Base-by-base conservation (phyloP, 2,797 vertebrate genomes). In the Cyclopterus lumpus region DNA sequence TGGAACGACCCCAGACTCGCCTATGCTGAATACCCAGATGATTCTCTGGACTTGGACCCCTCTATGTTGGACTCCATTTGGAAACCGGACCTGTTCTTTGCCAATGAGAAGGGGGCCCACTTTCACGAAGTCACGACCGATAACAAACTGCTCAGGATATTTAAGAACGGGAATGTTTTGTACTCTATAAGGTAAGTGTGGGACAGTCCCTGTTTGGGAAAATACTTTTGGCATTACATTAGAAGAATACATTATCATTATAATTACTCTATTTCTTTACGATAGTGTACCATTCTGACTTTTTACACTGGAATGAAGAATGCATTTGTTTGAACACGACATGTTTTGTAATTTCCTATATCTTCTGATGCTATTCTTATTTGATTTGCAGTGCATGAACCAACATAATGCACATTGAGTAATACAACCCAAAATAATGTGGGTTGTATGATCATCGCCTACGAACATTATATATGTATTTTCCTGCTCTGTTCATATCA, bases 11-110 rank as follows among this genome's bases (percentile, higher is more conserved):
- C 98, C 1, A 94, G 97, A 14, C 95, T 99, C 0, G 96, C 97
- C 3, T 99, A 98, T 53, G 95, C 96, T 15, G 98, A 99, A 94
- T 99, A 99, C 80, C 98, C 97, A 4, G 97, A 99, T 48, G 97
- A 99, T 85, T 99, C 97, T 12, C 91, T 99, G 85, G 97, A 99
- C 83, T 89, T 99, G 79, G 97, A 99, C 89, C 97, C 97, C 8
- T 99, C 97, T 26, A 99, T 99, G 98, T 72, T 99, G 82, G 98
- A 99, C 90, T 99, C 97, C 73, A 99, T 99, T 73, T 99, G 98
- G 98, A 99, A 99, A 88, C 98, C 98, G 3, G 98, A 99, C 83
- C 89, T 99, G 82, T 99, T 99, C 89, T 99, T 99, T 82, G 98
- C 98, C 79, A 99, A 99, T 40, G 97, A 99, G 91, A 99, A 99